Conservation (phyloP, 2,888 invertebrate species). For the Dione vanillae region DNA sequence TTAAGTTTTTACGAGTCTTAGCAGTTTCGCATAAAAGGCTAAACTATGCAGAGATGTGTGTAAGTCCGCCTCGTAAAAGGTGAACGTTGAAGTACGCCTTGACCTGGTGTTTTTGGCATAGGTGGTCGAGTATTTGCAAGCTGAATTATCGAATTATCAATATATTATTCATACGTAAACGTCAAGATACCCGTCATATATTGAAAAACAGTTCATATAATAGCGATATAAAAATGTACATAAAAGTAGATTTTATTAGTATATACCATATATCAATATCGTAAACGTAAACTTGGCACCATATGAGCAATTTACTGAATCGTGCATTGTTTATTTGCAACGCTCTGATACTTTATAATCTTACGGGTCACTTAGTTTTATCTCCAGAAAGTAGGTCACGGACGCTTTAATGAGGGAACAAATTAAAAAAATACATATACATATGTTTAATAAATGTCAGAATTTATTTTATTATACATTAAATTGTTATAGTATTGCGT, state of each 20-base stretch:
- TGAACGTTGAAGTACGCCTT: conserved; percentile 40
- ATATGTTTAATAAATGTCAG: background rate
- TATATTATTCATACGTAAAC: too few species aligned
- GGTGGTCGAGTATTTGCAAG: background rate
- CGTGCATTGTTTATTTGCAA: conserved; percentile 50
- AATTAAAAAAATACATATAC: conserved; percentile 14
- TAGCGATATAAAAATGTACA: background rate
- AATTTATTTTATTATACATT: conserved; percentile 5
- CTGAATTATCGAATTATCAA: too few species aligned
- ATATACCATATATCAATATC: conserved; percentile 56
- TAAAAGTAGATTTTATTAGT: conserved; percentile 39
- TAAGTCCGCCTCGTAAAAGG: conserved; percentile 37
- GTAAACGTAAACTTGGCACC: conserved; percentile 61
- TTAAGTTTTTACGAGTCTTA: conserved; percentile 23
- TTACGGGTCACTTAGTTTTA: conserved; percentile 56
- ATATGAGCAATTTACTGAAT: conserved; percentile 50
- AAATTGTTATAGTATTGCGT: background rate
- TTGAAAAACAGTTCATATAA: too few species aligned
- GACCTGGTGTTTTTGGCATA: conserved; percentile 41
- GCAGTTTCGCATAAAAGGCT: conserved; percentile 40
- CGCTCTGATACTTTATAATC: conserved; percentile 52
- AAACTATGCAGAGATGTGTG: conserved; percentile 40
- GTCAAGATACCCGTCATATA: too few species aligned
- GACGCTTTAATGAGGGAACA: conserved; percentile 29
- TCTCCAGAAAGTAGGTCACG: conserved; percentile 55